Evolutionary conservation across 2,797 vertebrate genomes (phyloP).

Genomic region (Hemibagrus guttatus): DNA sequence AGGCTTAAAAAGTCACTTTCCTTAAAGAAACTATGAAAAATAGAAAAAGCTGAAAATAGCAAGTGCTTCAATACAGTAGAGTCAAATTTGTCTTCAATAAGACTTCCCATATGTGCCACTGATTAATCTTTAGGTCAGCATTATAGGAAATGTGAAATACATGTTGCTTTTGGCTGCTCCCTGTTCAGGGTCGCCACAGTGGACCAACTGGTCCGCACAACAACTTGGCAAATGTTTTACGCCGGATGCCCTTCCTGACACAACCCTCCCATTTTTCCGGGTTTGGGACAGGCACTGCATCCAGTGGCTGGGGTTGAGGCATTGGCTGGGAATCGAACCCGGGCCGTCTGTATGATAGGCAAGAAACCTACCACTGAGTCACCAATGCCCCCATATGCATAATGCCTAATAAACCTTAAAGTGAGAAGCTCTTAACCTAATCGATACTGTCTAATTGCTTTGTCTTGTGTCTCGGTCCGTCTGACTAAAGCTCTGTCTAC

Average conservation of each 20-base stretch:
- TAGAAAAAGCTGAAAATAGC: constrained; percentile 16
- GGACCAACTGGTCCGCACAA: too few species aligned
- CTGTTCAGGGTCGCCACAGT: too few species aligned
- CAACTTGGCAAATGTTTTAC: too few species aligned
- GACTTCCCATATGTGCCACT: neutral
- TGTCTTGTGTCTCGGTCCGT: constrained; percentile 20
- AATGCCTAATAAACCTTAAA: constrained; percentile 17
- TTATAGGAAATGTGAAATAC: constrained; percentile 14
- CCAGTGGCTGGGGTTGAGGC: too few species aligned
- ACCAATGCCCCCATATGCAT: too few species aligned
- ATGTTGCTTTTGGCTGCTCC: too few species aligned
- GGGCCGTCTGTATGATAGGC: too few species aligned
- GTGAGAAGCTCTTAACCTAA: constrained; percentile 26
- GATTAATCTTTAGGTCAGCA: constrained; percentile 12
- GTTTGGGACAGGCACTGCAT: too few species aligned
- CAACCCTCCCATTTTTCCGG: too few species aligned
- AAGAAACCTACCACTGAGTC: too few species aligned
- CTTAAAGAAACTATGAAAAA: constrained; percentile 36
- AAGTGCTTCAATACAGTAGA: neutral
- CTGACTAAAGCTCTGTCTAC: constrained; percentile 27
- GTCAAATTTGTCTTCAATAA: neutral
- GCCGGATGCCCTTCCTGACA: too few species aligned
- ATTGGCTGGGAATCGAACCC: too few species aligned
- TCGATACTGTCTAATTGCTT: constrained; percentile 35
- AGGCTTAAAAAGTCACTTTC: constrained; percentile 50